phyloP scores from a whole-genome alignment of 2,888 invertebrate genomes.

The Tipula unca region DNA sequence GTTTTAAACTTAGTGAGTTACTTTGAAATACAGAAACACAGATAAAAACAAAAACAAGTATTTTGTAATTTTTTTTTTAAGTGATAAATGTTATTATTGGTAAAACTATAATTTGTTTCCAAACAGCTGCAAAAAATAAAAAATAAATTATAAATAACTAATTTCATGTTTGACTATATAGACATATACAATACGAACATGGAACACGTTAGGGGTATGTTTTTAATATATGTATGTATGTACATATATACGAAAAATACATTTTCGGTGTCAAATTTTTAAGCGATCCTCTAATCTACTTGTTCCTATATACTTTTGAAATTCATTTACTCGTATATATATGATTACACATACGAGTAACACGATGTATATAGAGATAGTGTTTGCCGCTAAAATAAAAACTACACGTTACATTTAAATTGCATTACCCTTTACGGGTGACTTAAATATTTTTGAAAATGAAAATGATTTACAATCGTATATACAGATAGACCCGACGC shows the following conservation, averaged over 20 bases:
- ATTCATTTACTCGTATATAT: no score
- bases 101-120: background rate
- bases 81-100: constrained; percentile 14
- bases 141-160: background rate
- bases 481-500: background rate
- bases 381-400: background rate
- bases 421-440: background rate
- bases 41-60: constrained; percentile 8
- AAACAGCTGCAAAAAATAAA: constrained; percentile 1
- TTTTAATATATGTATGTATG: background rate
- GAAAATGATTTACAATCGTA: background rate
- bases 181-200: no score
- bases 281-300: background rate
- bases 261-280: background rate
- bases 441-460: background rate
- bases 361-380: background rate
- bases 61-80: background rate
- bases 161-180: background rate
- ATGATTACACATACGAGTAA: background rate
- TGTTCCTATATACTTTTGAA: background rate
- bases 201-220: background rate
- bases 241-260: background rate
- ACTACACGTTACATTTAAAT: background rate
- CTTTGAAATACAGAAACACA: background rate
- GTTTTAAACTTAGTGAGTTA: background rate